These are phyloP conservation scores for Actias luna DNA, from an alignment of 2,888 invertebrate genomes.

Conservation along the genomic window DNA sequence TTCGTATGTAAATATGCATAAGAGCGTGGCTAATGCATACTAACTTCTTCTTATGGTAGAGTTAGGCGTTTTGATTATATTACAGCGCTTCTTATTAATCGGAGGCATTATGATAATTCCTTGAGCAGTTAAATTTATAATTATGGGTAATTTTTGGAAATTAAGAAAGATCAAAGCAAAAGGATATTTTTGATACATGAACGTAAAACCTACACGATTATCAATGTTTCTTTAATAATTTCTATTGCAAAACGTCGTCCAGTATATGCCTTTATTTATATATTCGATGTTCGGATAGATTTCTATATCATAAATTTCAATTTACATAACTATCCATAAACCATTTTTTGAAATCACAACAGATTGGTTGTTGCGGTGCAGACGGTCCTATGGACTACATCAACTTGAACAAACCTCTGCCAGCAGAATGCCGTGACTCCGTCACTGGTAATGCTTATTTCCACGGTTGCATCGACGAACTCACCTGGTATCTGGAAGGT, in stretches of 20 bases:
- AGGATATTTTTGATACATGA: neutral
- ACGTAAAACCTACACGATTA: neutral
- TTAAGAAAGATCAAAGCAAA: neutral
- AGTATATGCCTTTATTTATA: too few species aligned
- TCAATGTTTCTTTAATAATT: neutral
- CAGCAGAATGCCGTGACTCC: conserved; percentile 91
- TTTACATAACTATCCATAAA: too few species aligned
- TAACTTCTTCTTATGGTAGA: neutral
- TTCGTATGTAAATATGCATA: conserved; percentile 8
- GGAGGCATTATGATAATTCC: neutral
- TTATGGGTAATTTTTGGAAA: neutral
- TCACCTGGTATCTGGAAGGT: conserved; percentile 93
- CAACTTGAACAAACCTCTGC: conserved; percentile 88
- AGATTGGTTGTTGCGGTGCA: conserved; percentile 96
- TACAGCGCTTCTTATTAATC: neutral
- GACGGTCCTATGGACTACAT: conserved; percentile 92
- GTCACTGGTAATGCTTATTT: conserved; percentile 94
- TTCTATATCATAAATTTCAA: too few species aligned
- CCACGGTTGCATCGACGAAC: conserved; percentile 93
- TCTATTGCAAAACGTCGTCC: too few species aligned
- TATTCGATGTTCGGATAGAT: too few species aligned
- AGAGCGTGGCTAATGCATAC: neutral
- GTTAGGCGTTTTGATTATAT: neutral
- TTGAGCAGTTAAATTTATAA: neutral
- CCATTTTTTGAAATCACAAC: too few species aligned